These are phyloP conservation scores for Eulithis prunata DNA, from an alignment of 2,888 invertebrate species.

Conservation along the genomic window DNA sequence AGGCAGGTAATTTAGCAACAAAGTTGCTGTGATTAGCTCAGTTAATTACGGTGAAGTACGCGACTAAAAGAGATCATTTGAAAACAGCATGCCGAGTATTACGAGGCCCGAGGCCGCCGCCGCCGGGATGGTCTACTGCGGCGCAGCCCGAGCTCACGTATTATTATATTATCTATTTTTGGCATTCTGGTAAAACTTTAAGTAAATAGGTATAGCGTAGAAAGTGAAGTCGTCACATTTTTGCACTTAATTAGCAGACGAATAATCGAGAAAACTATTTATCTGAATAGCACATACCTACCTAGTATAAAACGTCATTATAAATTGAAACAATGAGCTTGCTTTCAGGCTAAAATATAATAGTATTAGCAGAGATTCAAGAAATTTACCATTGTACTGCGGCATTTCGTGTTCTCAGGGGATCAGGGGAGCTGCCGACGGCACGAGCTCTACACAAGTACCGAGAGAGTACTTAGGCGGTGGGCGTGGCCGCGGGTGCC, in stretches of 20 bases:
- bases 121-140: background rate
- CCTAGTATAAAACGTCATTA: slow-evolving; percentile 5
- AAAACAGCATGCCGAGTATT: background rate
- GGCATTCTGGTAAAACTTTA: too few relatives aligned
- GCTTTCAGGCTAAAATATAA: slow-evolving; percentile 1
- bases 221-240: slow-evolving; percentile 9
- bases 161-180: too few relatives aligned
- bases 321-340: slow-evolving; percentile 22
- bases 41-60: background rate
- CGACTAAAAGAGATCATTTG: background rate
- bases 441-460: too few relatives aligned
- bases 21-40: slow-evolving; percentile 17
- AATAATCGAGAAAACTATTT: slow-evolving; percentile 4
- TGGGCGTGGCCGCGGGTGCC: slow-evolving; percentile 50
- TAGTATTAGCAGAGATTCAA: slow-evolving; percentile 13
- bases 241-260: slow-evolving; percentile 9
- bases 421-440: slow-evolving; percentile 8
- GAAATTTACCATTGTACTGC: slow-evolving; percentile 12
- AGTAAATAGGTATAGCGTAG: background rate
- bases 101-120: background rate
- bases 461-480: slow-evolving; percentile 1
- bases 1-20: slow-evolving; percentile 19
- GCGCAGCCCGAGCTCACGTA: too few relatives aligned
- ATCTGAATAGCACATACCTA: slow-evolving; percentile 11
- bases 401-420: slow-evolving; percentile 1